A percentile compares a stretch with the other conserved stretches of the same genome.
These are phyloP conservation scores for Danionella cerebrum DNA, from an alignment of 2,113 vertebrate genomes.

Conservation along the genomic window DNA sequence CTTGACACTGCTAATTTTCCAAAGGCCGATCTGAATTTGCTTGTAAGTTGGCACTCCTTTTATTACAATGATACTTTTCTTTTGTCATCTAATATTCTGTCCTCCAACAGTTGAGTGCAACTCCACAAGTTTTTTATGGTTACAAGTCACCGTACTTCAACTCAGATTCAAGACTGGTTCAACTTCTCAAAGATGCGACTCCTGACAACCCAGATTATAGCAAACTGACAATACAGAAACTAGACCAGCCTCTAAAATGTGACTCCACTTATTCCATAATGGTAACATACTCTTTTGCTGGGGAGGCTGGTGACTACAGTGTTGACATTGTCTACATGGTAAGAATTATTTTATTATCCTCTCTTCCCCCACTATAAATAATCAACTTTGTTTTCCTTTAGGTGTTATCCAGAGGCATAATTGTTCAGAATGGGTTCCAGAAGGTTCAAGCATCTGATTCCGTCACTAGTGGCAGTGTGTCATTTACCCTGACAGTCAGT, in stretches of 20 bases:
- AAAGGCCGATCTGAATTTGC: neutral
- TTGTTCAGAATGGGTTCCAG: conserved; percentile 55
- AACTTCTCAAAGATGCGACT: neutral
- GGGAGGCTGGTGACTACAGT: conserved; percentile 31
- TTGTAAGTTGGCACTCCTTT: neutral
- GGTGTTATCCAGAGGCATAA: no score
- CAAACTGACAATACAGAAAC: conserved; percentile 41
- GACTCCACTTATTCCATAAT: no score
- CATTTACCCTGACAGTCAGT: conserved; percentile 60
- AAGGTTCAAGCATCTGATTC: conserved; percentile 40
- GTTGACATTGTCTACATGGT: conserved; percentile 54
- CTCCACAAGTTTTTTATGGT: no score
- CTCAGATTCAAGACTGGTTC: neutral
- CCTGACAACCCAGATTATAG: conserved; percentile 36
- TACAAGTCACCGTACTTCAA: neutral
- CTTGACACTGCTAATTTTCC: neutral
- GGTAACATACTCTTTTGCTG: conserved; percentile 47
- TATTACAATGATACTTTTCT: neutral
- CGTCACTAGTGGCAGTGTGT: conserved; percentile 55
- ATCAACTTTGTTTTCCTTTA: no score
- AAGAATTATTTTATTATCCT: no score
- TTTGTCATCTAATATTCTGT: neutral
- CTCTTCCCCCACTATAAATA: no score
- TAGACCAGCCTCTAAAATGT: conserved; percentile 21
- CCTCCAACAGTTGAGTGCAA: conserved; percentile 34